Base-by-base conservation (phyloP, 2,113 vertebrate genomes). In the Vulpes lagopus region DNA sequence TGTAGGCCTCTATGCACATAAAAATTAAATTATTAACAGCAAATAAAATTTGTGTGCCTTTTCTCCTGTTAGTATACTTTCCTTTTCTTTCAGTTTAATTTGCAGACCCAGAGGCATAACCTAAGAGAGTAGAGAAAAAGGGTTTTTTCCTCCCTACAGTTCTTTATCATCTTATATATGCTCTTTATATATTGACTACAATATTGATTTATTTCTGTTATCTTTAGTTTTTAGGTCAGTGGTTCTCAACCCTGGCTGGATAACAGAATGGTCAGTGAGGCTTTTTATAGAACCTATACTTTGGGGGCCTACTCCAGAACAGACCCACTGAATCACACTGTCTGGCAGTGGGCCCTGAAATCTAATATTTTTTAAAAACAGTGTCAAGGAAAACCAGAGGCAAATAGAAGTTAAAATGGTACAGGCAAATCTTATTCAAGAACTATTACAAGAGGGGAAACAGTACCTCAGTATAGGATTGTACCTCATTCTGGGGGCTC, bases 201-300 rank as follows among this genome's bases (percentile, higher is more conserved):
- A 51, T 38, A 73, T 92, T 94, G 43, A 87, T 74, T 97, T 97
- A 60, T 67, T 95, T 94, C 35, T 65, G 74, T 69, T 76, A 78
- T 23, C 64, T 96, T 90, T 96, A 55, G 49, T 81, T 84, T 95
- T 88, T 78, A 49, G 22, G 32, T 89, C 23, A 91, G 11, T 91
- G 67, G 19, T 23, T 88, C 53, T 91, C 15, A 89, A 38, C 20
- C 20, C 57, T 94, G 60, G 60, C 82, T 92, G 59, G 60, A 73
- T 64, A 74, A 81, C 32, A 67, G 69, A 82, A 73, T 82, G 23
- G 62, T 79, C 78, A 81, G 65, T 23, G 55, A 84, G 30, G 14
- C 69, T 81, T 80, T 91, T 82, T 86, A 78, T 95, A 92, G 60
- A 49, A 92, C 83, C 22, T 60, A 53, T 55, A 84, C 73, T 93